Conservation (phyloP, 2,113 vertebrate genomes). For the Osmerus mordax region DNA sequence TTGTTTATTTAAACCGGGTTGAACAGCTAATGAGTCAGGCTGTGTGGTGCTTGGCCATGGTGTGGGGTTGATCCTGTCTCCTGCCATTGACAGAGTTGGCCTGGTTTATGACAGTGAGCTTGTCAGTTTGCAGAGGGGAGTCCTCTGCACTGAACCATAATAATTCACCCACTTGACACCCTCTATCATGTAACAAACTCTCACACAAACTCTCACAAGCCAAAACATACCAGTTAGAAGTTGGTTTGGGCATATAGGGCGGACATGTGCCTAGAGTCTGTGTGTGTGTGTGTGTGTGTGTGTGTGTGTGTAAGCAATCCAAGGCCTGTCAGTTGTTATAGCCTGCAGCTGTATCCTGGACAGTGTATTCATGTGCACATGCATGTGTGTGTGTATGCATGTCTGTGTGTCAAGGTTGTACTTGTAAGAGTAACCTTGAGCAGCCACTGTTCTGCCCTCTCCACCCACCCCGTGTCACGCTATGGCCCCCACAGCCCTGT, state of each 20-base stretch:
- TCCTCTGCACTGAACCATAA: background rate
- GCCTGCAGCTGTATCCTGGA: conserved; percentile 37
- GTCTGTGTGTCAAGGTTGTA: no score
- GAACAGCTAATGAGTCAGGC: no score
- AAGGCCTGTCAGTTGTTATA: conserved; percentile 5
- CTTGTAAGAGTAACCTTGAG: conserved; percentile 6
- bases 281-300: background rate
- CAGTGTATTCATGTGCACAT: background rate
- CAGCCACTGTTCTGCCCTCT: conserved; percentile 25
- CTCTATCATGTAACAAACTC: background rate
- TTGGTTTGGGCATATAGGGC: no score
- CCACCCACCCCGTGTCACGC: conserved; percentile 19
- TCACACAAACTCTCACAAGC: background rate
- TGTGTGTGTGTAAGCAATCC: background rate
- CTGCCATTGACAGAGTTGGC: no score
- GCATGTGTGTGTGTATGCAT: background rate
- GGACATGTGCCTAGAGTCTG: background rate
- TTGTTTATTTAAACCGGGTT: no score
- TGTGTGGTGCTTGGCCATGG: no score
- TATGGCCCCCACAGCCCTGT: conserved; percentile 8
- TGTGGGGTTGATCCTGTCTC: no score
- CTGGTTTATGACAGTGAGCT: no score
- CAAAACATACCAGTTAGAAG: no score
- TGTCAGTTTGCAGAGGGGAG: no score
- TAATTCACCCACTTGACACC: background rate